phyloP scores from a whole-genome alignment of 2,797 vertebrate genomes.

The Lagocephalus sceleratus region DNA sequence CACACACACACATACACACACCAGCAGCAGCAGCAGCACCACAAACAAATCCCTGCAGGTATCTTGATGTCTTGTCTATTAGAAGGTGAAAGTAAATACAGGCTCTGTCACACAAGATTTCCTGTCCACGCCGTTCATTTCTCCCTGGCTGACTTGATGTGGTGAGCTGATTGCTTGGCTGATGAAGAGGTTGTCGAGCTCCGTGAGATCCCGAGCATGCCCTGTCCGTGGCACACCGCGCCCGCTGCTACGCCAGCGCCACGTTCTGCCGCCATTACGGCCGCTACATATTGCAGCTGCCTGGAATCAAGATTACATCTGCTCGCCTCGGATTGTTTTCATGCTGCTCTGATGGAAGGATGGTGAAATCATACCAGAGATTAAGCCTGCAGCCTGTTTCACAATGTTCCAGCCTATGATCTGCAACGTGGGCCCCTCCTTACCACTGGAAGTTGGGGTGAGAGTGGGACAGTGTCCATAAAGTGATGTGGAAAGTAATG shows the following conservation, averaged over 20 bases:
- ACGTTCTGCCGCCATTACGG: slow-evolving; percentile 38
- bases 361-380: slow-evolving; percentile 51
- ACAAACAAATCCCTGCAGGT: slow-evolving; percentile 56
- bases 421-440: slow-evolving; percentile 30
- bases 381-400: slow-evolving; percentile 54
- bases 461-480: slow-evolving; percentile 25
- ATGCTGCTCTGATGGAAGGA: slow-evolving; percentile 39
- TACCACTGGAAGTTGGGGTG: slow-evolving; percentile 22
- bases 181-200: slow-evolving; percentile 61
- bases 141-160: slow-evolving; percentile 64
- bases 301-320: slow-evolving; percentile 62
- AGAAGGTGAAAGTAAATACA: slow-evolving; percentile 66
- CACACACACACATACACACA: slow-evolving; percentile 14
- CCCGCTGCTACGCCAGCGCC: slow-evolving; percentile 31
- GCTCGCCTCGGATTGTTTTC: slow-evolving; percentile 55
- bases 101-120: slow-evolving; percentile 65
- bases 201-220: neutral
- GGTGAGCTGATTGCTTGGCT: slow-evolving; percentile 52
- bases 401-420: slow-evolving; percentile 24
- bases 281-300: slow-evolving; percentile 44
- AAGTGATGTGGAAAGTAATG: slow-evolving; percentile 37
- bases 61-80: slow-evolving; percentile 73
- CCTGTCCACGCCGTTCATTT: slow-evolving; percentile 57
- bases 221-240: neutral
- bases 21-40: slow-evolving; percentile 27